These are phyloP conservation scores for Coptodon bakossiorum DNA, from an alignment of 2,113 vertebrate genomes.

Conservation along the genomic window DNA sequence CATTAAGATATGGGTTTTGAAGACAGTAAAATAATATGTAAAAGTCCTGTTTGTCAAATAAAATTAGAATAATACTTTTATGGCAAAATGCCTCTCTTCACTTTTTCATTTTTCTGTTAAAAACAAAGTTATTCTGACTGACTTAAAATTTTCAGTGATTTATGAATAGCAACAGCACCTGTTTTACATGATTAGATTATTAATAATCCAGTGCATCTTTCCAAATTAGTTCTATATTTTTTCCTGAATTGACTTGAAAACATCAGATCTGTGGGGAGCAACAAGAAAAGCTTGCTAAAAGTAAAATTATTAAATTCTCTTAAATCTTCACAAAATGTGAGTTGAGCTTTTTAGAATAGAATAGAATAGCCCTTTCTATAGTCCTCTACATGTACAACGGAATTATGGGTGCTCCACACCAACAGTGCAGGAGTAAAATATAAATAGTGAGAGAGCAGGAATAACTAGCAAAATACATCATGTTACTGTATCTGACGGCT, in stretches of 20 bases:
- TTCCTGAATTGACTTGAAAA: background rate
- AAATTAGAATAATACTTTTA: background rate
- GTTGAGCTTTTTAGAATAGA: background rate
- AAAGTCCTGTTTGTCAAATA: background rate
- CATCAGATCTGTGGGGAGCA: background rate
- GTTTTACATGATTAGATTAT: background rate
- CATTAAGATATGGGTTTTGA: background rate
- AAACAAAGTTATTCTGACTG: background rate
- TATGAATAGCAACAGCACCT: background rate
- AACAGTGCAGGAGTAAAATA: background rate
- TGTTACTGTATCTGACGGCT: background rate
- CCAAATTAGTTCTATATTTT: background rate
- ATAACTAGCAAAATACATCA: background rate
- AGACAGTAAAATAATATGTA: background rate
- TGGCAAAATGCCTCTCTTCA: background rate
- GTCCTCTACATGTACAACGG: background rate
- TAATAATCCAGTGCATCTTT: background rate
- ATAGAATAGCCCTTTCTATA: background rate
- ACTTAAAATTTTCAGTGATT: background rate
- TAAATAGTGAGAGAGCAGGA: background rate
- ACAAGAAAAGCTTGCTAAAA: background rate
- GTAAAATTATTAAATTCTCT: background rate
- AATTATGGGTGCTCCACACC: background rate
- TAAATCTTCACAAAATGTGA: background rate
- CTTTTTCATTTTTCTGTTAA: background rate